Percentiles rank a stretch among this genome's conserved stretches.
Conservation (phyloP, 2,888 invertebrate species). For the Lasioglossum marginatum region DNA sequence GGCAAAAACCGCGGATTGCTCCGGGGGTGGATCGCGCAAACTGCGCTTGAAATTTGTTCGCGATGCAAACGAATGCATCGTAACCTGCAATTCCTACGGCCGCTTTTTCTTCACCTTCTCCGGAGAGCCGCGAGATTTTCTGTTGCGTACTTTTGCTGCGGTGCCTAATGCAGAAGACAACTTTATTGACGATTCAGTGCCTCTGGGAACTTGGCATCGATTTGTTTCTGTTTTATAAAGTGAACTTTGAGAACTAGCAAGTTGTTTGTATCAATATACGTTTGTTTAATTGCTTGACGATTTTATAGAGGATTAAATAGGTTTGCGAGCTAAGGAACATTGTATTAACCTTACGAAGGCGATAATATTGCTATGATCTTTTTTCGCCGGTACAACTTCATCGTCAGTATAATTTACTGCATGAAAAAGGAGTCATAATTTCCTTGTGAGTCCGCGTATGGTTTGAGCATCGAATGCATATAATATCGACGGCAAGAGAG, state of each 20-base stretch:
- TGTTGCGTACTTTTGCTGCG: not conserved
- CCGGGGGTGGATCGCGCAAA: not conserved
- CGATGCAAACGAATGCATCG: constrained; percentile 12
- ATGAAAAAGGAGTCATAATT: not conserved
- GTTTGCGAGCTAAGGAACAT: no score
- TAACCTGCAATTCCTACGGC: not conserved
- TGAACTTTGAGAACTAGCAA: no score
- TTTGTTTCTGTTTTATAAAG: not conserved
- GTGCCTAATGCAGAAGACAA: not conserved
- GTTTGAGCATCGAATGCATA: fast-evolving
- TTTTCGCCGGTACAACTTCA: not conserved
- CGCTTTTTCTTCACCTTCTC: not conserved
- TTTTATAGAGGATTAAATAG: not conserved
- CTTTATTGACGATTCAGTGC: not conserved
- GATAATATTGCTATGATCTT: not conserved
- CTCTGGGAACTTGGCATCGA: not conserved
- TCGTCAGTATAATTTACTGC: not conserved
- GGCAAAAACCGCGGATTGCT: not conserved
- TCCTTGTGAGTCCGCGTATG: not conserved
- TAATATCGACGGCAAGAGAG: not conserved
- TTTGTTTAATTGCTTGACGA: not conserved
- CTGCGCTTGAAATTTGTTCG: not conserved
- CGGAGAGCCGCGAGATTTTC: not conserved
- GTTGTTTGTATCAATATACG: not conserved
- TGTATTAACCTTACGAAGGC: no score